Evolutionary conservation across 2,888 invertebrate species (phyloP), one percentile per base, ranked within the genome.

Genomic region (Spodoptera picta): DNA sequence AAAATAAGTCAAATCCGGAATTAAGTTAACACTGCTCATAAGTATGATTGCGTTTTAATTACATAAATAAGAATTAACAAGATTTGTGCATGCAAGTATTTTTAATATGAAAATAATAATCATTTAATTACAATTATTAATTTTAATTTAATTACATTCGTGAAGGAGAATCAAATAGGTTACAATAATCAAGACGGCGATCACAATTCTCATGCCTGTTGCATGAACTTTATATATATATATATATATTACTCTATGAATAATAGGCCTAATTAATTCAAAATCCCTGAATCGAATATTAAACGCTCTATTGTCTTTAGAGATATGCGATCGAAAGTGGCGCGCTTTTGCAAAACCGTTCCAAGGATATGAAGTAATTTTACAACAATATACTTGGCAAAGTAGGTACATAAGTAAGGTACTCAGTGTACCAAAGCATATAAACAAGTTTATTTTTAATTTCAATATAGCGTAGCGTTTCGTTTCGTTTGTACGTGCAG

Each of bases 291-390:
- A 73, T 56, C 49, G 53, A 52, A 59, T 19, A 19, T 79, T 63
- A 65, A 60, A 61, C 50, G 42, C 47, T 62, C 59, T 59, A 75
- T 78, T 78, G 65, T 78, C 58, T 49, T 14, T 41, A 27, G 57
- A 73, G 65, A 58, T 65, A 60, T 54, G 42, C 73, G 61, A 57
- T 62, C 77, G 73, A 61, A 59, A 9, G 58, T 45, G 42, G 62
- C 27, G 48, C 61, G 45, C 56, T 60, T 77, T 73, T 77, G 55
- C 77, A 73, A 73, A 73, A 73, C 24, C 50, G 43, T 62, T 73
- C 66, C 77, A 77, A 73, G 68, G 74, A 77, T 61, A 73, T 31
- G 14, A 52, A 57, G 54, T 61, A 31, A 49, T 51, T 65, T 48
- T 51, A 47, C 65, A 50, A 70, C 70, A 56, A 53, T 56, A 46